Conservation (phyloP, 2,113 vertebrate species). For the Marmota monax region DNA sequence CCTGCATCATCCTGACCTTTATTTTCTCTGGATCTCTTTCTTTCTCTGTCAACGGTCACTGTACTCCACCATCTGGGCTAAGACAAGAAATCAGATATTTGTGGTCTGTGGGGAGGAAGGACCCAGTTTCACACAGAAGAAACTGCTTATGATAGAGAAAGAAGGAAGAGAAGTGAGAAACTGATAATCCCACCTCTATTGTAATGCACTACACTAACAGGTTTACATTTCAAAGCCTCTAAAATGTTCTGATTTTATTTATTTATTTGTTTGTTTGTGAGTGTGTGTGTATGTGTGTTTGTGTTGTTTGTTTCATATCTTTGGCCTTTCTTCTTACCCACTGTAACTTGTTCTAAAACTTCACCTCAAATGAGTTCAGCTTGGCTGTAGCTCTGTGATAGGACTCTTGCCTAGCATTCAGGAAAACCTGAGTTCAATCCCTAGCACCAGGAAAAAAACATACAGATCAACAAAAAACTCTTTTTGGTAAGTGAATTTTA, state of each 20-base stretch:
- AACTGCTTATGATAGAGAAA: conserved; percentile 19
- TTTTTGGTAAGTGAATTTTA: conserved; percentile 37
- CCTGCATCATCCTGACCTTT: conserved; percentile 63
- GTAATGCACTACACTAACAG: not conserved
- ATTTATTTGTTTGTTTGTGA: not conserved
- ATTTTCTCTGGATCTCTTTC: conserved; percentile 49
- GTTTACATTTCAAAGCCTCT: conserved; percentile 41
- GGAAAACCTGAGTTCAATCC: not conserved
- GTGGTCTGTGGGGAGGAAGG: not conserved
- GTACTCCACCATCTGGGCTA: conserved; percentile 24
- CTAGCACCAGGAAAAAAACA: not conserved
- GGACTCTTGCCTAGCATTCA: not conserved
- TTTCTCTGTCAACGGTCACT: conserved; percentile 30
- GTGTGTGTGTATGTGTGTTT: not conserved
- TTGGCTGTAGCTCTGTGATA: not conserved
- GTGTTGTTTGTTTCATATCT: not conserved
- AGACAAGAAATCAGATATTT: conserved; percentile 24
- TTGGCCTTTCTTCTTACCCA: not conserved
- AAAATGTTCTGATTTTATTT: not conserved
- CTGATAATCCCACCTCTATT: not conserved
- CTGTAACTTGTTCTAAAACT: not conserved
- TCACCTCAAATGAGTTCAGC: conserved; percentile 15
- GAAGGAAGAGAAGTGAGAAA: conserved; percentile 1
- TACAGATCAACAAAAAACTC: not conserved
- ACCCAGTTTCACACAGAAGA: conserved; percentile 19